These are phyloP conservation scores for Harpagifer antarcticus DNA, from an alignment of 2,797 vertebrate species.

Conservation along the genomic window DNA sequence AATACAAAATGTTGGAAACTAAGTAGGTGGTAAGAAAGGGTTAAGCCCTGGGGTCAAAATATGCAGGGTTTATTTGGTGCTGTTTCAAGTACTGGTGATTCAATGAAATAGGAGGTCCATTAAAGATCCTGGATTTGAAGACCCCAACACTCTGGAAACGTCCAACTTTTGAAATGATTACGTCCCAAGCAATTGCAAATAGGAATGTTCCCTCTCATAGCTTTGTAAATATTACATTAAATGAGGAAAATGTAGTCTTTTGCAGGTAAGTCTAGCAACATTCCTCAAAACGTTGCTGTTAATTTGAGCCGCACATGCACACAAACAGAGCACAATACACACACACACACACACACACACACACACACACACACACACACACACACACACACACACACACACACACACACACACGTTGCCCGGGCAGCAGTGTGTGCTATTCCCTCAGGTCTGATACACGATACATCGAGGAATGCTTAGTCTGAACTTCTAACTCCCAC, in stretches of 20 bases:
- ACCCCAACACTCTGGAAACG: not conserved
- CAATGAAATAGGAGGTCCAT: not conserved
- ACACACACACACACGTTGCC: slow-evolving; percentile 13
- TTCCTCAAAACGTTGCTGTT: not conserved
- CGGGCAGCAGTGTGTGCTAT: slow-evolving; percentile 25
- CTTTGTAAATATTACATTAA: not conserved
- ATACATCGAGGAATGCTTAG: slow-evolving; percentile 75
- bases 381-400: no score
- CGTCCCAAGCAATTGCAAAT: no score
- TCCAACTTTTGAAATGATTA: no score
- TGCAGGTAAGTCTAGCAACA: not conserved
- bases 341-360: no score
- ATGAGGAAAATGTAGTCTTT: no score
- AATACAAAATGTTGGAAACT: no score
- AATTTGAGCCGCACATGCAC: not conserved
- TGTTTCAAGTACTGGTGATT: not conserved
- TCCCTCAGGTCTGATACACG: slow-evolving; percentile 68
- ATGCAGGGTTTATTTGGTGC: not conserved
- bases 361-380: no score
- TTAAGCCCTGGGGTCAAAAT: not conserved
- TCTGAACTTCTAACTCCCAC: slow-evolving; percentile 75
- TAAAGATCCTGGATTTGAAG: not conserved
- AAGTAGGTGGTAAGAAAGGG: not conserved
- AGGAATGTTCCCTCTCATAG: no score
- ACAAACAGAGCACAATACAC: slow-evolving; percentile 3